Evolutionary conservation across 2,113 vertebrate genomes (phyloP).

Genomic region (Anolis carolinensis): DNA sequence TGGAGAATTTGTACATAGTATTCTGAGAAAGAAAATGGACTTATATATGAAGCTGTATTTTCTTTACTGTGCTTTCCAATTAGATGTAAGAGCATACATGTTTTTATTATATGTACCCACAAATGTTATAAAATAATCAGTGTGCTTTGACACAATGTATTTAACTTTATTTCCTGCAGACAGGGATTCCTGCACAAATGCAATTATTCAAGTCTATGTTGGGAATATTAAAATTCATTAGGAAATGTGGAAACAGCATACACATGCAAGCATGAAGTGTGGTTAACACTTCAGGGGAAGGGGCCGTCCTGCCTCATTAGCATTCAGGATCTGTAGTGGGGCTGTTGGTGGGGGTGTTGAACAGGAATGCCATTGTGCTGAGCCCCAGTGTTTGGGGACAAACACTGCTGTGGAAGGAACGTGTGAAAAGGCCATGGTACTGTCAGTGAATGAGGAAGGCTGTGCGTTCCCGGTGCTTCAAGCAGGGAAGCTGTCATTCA

Average conservation of each 20-base stretch:
- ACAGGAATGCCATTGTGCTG: conserved; percentile 84
- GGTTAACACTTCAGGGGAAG: conserved; percentile 73
- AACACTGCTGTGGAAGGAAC: conserved; percentile 86
- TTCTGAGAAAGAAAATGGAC: background rate
- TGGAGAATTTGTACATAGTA: background rate
- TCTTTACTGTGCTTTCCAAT: background rate
- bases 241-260: conserved; percentile 58
- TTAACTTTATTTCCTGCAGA: conserved; percentile 49
- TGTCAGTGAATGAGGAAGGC: conserved; percentile 86
- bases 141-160: background rate
- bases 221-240: conserved; percentile 56
- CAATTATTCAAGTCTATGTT: conserved; percentile 57
- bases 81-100: background rate
- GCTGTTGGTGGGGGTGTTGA: conserved; percentile 80
- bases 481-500: conserved; percentile 87
- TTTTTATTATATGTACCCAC: background rate
- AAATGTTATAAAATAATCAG: background rate
- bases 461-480: conserved; percentile 81
- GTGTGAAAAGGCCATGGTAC: conserved; percentile 84
- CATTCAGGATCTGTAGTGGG: conserved; percentile 75
- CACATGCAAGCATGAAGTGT: conserved; percentile 59
- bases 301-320: conserved; percentile 79
- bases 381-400: conserved; percentile 89
- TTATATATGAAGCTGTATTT: background rate
- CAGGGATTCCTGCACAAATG: background rate